Base-by-base conservation (phyloP, 2,113 vertebrate species). In the Ailuropoda melanoleuca region DNA sequence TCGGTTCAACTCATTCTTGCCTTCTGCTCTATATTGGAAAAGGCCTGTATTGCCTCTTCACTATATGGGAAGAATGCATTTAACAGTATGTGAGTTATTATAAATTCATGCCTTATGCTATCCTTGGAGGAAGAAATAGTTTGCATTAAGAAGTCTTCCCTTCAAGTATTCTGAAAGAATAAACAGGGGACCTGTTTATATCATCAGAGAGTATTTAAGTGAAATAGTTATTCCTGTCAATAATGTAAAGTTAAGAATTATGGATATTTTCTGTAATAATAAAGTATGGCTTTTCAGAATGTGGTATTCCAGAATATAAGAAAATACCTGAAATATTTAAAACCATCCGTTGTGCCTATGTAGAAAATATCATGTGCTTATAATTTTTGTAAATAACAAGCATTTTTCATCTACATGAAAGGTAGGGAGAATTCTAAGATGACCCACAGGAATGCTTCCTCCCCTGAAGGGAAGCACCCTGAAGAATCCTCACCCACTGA, bases 301-400 rank as follows among this genome's bases (percentile, higher is more conserved):
- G 17, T 34, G 78, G 19, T 66, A 58, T 74, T 19, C 18, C 56
- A 58, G 53, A 82, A 62, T 88, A 46, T n/a, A 26, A 78, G 19
- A 58, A 95, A 81, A 39, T 58, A 82, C 48, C 19, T 86, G 53
- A 90, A 78, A 55, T 90, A 87, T 56, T 85, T 96, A 86, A 90
- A 89, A 21, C 14, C 2, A 56, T 66, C 26, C 34, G 43, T n/a
- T 84, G 19, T 85, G 23, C 12, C 26, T 78, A 17, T 26, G 4
- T 74, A 53, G 19, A 56, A 81, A 92, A 53, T 50, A 68, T 58
- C 55, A 43, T 13, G 1, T 85, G 10, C 23, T 55, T 95, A 17
- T 81, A 66, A n/a, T 55, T 97, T 81, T 81, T 88, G 9, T 60
- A 66, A 72, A 80, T 95, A 78, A 77, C 88, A 78, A n/a, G n/a